Evolutionary conservation across 1,140 invertebrate genomes (phyloP).

Genomic region (Oscheius sp.): DNA sequence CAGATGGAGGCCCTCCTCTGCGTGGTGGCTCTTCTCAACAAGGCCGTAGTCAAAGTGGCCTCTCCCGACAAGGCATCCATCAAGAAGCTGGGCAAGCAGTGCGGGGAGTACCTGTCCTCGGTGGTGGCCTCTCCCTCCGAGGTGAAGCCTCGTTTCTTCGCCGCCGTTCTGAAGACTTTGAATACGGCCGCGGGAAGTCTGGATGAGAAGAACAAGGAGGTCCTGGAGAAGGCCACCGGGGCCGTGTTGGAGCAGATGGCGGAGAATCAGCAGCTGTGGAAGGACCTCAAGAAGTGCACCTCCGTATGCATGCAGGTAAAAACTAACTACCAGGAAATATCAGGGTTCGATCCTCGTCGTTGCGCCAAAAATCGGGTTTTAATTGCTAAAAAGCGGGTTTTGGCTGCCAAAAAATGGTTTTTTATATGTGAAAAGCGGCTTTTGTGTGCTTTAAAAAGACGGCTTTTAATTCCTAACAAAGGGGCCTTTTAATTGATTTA

Average conservation of each 20-base stretch:
- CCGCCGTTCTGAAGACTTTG: background rate
- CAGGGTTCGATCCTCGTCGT: background rate
- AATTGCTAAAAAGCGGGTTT: too few relatives aligned
- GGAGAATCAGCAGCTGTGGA: background rate
- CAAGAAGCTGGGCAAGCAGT: slow-evolving; percentile 4
- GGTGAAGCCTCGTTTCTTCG: slow-evolving; percentile 14
- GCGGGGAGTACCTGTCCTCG: background rate
- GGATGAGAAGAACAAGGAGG: background rate
- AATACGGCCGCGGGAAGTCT: background rate
- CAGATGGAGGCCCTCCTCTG: slow-evolving; percentile 5
- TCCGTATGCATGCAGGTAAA: background rate
- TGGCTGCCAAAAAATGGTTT: too few relatives aligned
- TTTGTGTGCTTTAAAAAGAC: too few relatives aligned
- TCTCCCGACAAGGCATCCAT: background rate
- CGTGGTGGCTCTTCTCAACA: background rate
- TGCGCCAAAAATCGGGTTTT: too few relatives aligned
- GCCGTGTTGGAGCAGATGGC: background rate
- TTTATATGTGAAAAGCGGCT: too few relatives aligned
- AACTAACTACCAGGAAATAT: background rate
- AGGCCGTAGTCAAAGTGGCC: background rate
- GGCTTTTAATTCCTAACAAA: too few relatives aligned
- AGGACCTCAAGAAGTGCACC: background rate
- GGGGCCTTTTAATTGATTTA: too few relatives aligned
- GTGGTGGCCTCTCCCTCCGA: background rate
- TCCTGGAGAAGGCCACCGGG: background rate